Evolutionary conservation across 2,113 vertebrate genomes (phyloP), one percentile per base, ranked within the genome.

Genomic region (Helogale parvula): DNA sequence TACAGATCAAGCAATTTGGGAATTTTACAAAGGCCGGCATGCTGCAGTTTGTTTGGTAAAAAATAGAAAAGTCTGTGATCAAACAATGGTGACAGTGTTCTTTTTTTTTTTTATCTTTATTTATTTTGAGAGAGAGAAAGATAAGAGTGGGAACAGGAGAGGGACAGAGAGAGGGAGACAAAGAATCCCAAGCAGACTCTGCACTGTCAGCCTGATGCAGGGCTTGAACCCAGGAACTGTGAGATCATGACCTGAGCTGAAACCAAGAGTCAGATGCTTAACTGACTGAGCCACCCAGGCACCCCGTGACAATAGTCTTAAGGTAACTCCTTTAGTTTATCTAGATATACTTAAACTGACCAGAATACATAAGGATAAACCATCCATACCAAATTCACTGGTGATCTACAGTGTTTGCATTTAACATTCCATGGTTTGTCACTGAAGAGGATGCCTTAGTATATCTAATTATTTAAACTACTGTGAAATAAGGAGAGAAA

Each of bases 401-500:
- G 19, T 77, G 9, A 81, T 69, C 86, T 92, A 15, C 4, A 86
- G n/a, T 96, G 29, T 88, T 90, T 88, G 14, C 10, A 52, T 87
- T 68, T 94, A 79, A 83, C 83, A 86, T 79, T 57, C 54, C 50
- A 82, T 86, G 79, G 27, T 84, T 88, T 90, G 71, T 93, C 69
- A 84, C 31, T 89, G 38, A 47, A 88, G 33, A 72, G 16, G 17
- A 14, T 88, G 2, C 72, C 25, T 72, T 94, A 97, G 57, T 95
- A 47, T 71, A 25, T 77, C 91, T 91, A 52, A 57, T 96, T 57
- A 93, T 74, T 66, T 54, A 88, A 72, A 50, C 50, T 50, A 1
- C 35, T 93, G 31, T 81, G n/a, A 88, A 94, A 71, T 66, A 45
- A 93, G 68, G 15, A 52, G 19, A 21, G 25, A 33, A 57, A 80